Percentiles rank a stretch among this genome's conserved stretches.
These are phyloP conservation scores for Pangasius djambal DNA, from an alignment of 2,797 vertebrate genomes.

Conservation along the genomic window DNA sequence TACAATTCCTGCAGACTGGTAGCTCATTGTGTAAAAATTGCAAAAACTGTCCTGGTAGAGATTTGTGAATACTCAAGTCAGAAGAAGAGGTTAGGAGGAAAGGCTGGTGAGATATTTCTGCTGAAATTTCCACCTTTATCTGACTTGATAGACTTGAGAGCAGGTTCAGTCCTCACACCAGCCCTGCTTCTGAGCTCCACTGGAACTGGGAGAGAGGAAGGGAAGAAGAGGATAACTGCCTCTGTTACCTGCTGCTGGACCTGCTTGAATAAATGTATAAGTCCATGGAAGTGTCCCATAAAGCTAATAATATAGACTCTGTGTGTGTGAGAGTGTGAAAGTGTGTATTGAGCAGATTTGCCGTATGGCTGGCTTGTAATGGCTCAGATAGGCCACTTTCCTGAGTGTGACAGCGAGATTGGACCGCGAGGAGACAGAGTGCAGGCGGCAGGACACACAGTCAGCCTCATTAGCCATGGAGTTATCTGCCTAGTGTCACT, in stretches of 20 bases:
- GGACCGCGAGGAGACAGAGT: conserved; percentile 78
- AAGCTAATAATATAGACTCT: conserved; percentile 17
- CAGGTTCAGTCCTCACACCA: neutral
- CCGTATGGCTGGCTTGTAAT: conserved; percentile 51
- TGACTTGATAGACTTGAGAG: neutral
- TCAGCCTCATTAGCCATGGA: conserved; percentile 86
- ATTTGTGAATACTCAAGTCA: neutral
- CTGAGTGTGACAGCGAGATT: conserved; percentile 65
- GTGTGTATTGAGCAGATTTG: conserved; percentile 46
- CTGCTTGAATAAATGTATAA: conserved; percentile 6
- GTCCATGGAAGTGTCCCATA: conserved; percentile 8
- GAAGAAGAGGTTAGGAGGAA: neutral
- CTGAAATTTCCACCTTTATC: neutral
- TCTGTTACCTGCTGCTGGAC: conserved; percentile 32
- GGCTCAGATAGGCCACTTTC: conserved; percentile 57
- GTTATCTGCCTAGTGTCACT: conserved; percentile 92
- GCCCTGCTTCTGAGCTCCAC: neutral
- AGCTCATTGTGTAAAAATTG: neutral
- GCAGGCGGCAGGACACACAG: conserved; percentile 67
- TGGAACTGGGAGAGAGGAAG: neutral
- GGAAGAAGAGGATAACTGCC: conserved; percentile 27
- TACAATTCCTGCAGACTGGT: neutral
- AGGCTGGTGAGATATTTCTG: neutral
- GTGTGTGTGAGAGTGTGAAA: conserved; percentile 22
- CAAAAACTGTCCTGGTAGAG: neutral